A percentile compares a stretch with the other conserved stretches of the same genome.
phyloP scores from a whole-genome alignment of 2,888 invertebrate genomes.

The Lasius fuliginosus region DNA sequence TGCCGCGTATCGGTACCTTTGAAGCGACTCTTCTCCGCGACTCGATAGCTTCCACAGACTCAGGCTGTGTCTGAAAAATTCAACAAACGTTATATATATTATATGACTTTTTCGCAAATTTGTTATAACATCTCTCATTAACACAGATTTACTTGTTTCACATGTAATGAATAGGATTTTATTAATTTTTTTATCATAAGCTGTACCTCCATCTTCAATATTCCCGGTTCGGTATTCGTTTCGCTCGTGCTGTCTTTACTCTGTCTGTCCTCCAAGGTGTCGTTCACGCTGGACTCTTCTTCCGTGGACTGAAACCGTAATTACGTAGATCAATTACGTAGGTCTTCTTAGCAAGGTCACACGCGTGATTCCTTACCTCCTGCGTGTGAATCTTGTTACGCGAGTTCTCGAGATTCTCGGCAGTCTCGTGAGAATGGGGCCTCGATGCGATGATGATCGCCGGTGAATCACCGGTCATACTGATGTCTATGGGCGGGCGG shows the following conservation, averaged over 20 bases:
- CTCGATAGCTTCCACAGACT: conserved; percentile 42
- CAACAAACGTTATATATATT: not conserved
- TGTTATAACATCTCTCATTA: not conserved
- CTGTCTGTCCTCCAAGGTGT: conserved; percentile 60
- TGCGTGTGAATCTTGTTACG: conserved; percentile 43
- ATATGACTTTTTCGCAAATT: not conserved
- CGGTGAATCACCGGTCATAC: conserved; percentile 57
- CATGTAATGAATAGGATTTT: not conserved
- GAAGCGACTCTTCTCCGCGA: conserved; percentile 63
- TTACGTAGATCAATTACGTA: not conserved
- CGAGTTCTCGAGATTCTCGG: conserved; percentile 58
- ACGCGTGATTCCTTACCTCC: conserved; percentile 44
- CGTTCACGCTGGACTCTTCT: conserved; percentile 59
- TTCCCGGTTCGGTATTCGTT: conserved; percentile 69
- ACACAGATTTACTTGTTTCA: not conserved
- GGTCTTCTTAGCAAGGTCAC: not conserved
- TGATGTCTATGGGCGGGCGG: conserved; percentile 40
- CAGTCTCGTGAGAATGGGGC: conserved; percentile 73
- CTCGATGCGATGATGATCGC: conserved; percentile 76
- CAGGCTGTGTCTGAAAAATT: conserved; percentile 40
- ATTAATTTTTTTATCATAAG: not conserved
- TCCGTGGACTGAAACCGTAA: conserved; percentile 59
- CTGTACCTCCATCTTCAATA: conserved; percentile 70
- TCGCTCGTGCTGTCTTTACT: conserved; percentile 69
- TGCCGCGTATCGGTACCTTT: conserved; percentile 75